phyloP scores from a whole-genome alignment of 2,797 vertebrate genomes.

The Pangasius mekongensis region DNA sequence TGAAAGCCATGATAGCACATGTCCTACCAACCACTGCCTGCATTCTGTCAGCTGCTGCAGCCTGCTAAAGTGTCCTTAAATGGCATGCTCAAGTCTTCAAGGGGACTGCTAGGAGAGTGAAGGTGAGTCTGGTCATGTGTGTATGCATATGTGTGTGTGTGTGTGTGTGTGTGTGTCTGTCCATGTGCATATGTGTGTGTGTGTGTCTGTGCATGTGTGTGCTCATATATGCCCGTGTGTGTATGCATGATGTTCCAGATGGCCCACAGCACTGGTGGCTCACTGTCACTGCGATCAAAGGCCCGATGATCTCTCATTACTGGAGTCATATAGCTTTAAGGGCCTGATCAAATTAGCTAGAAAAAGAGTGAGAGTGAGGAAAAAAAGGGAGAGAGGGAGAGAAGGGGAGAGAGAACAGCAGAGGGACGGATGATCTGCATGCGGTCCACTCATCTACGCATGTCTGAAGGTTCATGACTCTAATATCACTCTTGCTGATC shows the following conservation, averaged over 20 bases:
- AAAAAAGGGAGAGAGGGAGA: not conserved
- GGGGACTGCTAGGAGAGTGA: not conserved
- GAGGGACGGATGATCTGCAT: not conserved
- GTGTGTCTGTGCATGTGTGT: slow-evolving; percentile 8
- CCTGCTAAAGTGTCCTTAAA: slow-evolving; percentile 11
- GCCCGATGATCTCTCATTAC: slow-evolving; percentile 40
- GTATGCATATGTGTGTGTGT: not conserved
- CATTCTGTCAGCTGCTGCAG: slow-evolving; percentile 16
- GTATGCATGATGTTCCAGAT: slow-evolving; percentile 44
- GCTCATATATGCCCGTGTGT: not conserved
- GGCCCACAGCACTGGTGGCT: slow-evolving; percentile 30
- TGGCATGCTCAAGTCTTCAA: slow-evolving; percentile 2
- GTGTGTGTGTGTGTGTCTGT: slow-evolving; percentile 7
- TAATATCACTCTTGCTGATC: not conserved
- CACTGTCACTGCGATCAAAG: slow-evolving; percentile 46
- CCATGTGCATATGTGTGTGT: too few species aligned
- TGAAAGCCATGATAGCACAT: slow-evolving; percentile 17
- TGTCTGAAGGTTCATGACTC: slow-evolving; percentile 4
- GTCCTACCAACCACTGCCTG: not conserved
- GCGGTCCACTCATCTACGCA: not conserved
- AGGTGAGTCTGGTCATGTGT: slow-evolving; percentile 25
- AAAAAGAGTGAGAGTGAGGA: slow-evolving; percentile 14
- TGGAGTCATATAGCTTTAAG: slow-evolving; percentile 45
- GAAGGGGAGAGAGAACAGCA: not conserved
- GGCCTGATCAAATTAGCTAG: slow-evolving; percentile 38